Percentiles rank a stretch among this genome's conserved stretches.
Evolutionary conservation across 2,797 vertebrate species (phyloP).

Genomic region (Carcharodon carcharias): DNA sequence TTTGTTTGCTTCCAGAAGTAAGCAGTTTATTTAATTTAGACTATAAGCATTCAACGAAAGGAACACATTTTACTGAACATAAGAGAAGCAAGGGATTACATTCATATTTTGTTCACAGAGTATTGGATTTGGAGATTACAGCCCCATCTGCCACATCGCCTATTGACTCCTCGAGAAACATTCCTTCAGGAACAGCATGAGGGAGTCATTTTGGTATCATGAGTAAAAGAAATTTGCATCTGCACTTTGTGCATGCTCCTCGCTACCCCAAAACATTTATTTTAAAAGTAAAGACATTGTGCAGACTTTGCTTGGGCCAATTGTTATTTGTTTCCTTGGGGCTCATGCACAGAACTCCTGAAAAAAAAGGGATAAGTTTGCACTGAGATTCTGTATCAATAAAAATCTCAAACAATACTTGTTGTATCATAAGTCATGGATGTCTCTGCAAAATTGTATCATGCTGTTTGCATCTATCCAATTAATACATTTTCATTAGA

Average conservation of each 20-base stretch:
- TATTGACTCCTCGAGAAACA: background rate
- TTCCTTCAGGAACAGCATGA: background rate
- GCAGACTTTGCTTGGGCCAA: background rate
- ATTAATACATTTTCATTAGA: background rate
- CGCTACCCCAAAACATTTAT: background rate
- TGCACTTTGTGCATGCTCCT: too few species aligned
- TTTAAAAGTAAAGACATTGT: background rate
- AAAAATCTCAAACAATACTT: background rate
- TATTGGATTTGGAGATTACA: background rate
- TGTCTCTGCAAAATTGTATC: background rate
- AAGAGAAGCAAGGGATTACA: background rate
- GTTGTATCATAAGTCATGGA: background rate
- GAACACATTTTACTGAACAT: background rate
- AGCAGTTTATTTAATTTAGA: background rate
- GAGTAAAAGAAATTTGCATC: background rate
- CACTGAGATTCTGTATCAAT: background rate
- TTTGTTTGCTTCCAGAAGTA: background rate
- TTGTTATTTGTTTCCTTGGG: background rate
- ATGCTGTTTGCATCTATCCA: background rate
- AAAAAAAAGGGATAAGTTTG: background rate
- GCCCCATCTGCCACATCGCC: background rate
- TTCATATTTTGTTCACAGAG: background rate
- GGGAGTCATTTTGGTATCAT: background rate
- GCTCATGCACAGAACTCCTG: background rate
- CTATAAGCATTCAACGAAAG: background rate